Percentiles rank a stretch among this genome's conserved stretches.
Evolutionary conservation across 2,113 vertebrate species (phyloP).

Genomic region (Ceyx margarethae): DNA sequence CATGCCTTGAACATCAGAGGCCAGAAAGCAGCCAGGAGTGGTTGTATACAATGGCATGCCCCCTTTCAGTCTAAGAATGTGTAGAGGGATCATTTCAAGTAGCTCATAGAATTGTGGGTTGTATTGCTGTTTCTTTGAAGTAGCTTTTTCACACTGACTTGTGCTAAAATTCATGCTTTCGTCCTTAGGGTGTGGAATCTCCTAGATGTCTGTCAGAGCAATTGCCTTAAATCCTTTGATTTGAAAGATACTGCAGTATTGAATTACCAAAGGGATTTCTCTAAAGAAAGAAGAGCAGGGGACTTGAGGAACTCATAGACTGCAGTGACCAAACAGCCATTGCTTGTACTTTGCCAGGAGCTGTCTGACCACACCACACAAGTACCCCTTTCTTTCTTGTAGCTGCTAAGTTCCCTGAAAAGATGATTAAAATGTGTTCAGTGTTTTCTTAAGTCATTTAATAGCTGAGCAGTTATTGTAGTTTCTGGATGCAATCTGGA

Average conservation of each 20-base stretch:
- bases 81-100: constrained; percentile 11
- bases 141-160: constrained; percentile 43
- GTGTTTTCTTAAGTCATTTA: not conserved
- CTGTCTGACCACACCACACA: not conserved
- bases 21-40: not conserved
- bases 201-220: constrained; percentile 33
- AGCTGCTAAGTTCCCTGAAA: not conserved
- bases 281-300: not conserved
- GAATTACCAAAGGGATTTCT: constrained; percentile 41
- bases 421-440: not conserved
- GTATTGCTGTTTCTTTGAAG: constrained; percentile 45
- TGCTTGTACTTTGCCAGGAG: not conserved
- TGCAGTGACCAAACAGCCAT: not conserved
- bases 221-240: constrained; percentile 44
- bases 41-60: not conserved
- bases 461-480: not conserved
- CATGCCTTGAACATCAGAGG: constrained; percentile 38
- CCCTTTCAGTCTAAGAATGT: constrained; percentile 6
- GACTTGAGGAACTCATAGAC: not conserved
- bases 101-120: constrained; percentile 12
- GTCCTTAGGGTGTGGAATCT: not conserved
- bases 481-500: not conserved
- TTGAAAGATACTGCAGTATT: constrained; percentile 29
- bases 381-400: not conserved
- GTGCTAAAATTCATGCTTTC: constrained; percentile 22